These are phyloP conservation scores for Falcunculus frontatus DNA, from an alignment of 2,113 vertebrate species.

Conservation along the genomic window DNA sequence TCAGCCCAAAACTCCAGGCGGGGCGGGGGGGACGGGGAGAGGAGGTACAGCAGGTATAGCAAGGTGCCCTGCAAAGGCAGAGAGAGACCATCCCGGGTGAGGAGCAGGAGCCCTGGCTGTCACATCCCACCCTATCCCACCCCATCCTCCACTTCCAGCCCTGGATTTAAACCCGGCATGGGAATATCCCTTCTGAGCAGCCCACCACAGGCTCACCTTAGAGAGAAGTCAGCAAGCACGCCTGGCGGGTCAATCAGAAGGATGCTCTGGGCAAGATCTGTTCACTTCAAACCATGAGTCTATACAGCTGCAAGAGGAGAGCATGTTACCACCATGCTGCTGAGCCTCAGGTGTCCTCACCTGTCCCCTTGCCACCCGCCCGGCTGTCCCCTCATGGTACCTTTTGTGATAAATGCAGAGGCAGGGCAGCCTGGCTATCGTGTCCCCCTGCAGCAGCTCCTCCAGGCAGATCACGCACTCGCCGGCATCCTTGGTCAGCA, in stretches of 20 bases:
- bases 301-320: slow-evolving; percentile 84
- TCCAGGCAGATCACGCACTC: slow-evolving; percentile 99
- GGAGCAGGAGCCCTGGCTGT: background rate
- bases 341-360: fast-evolving
- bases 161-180: background rate
- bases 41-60: slow-evolving; percentile 54
- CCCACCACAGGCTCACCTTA: slow-evolving; percentile 62
- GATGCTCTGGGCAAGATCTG: slow-evolving; percentile 98
- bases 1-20: slow-evolving; percentile 42
- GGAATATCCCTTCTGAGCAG: background rate
- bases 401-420: slow-evolving; percentile 99
- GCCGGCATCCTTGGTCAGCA: slow-evolving; percentile 94
- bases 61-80: slow-evolving; percentile 42
- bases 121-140: background rate
- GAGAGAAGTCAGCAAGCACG: slow-evolving; percentile 72
- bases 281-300: slow-evolving; percentile 99
- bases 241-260: slow-evolving; percentile 88
- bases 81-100: background rate
- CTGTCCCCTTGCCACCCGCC: background rate
- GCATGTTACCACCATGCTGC: fast-evolving
- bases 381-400: slow-evolving; percentile 49
- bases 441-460: slow-evolving; percentile 97
- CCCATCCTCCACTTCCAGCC: background rate
- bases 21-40: background rate
- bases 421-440: slow-evolving; percentile 98